These are phyloP conservation scores for Uropsilus gracilis DNA, from an alignment of 2,113 vertebrate species.

Conservation along the genomic window DNA sequence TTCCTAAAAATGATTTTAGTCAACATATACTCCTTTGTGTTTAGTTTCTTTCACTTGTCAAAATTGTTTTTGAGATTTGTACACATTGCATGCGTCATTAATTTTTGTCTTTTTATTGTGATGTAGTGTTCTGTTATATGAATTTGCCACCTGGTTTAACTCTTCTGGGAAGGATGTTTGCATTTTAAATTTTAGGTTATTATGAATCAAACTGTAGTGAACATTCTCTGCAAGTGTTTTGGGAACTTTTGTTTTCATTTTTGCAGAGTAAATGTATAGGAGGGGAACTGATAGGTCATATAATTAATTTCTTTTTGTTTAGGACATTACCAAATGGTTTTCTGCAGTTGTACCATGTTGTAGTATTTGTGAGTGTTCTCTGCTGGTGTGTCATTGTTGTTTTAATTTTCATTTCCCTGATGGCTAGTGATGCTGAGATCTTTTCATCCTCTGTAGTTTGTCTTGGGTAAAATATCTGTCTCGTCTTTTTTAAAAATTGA, in stretches of 20 bases:
- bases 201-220: neutral
- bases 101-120: neutral
- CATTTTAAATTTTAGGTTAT: neutral
- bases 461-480: neutral
- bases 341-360: neutral
- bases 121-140: neutral
- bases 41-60: neutral
- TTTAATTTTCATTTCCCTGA: neutral
- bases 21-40: neutral
- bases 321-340: neutral
- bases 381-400: neutral
- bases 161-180: neutral
- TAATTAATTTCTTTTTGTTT: neutral
- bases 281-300: neutral
- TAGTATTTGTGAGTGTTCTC: neutral
- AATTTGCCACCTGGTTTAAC: neutral
- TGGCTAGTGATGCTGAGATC: neutral
- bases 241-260: neutral
- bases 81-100: neutral
- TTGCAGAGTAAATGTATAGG: neutral
- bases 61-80: neutral
- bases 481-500: neutral
- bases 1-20: neutral
- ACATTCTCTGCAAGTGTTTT: neutral
- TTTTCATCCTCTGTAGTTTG: neutral